Percentiles rank a stretch among this genome's conserved stretches.
Conservation (phyloP, 2,888 invertebrate species). For the Caenorhabditis plicata region DNA sequence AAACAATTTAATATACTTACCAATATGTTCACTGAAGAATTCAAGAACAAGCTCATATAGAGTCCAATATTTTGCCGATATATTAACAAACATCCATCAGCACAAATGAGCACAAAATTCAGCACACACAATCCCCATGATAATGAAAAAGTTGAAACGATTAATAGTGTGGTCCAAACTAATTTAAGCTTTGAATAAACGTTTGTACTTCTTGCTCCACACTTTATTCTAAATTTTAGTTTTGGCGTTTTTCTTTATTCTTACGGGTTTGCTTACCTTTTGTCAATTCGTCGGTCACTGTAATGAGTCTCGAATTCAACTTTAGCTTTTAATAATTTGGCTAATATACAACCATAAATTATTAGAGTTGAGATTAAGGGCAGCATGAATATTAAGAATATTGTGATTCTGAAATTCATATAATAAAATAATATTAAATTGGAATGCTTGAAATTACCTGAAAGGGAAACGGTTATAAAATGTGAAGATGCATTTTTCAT, state of each 20-base stretch:
- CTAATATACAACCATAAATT: slow-evolving; percentile 51
- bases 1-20: slow-evolving; percentile 36
- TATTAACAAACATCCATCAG: slow-evolving; percentile 55
- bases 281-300: slow-evolving; percentile 18
- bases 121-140: slow-evolving; percentile 62
- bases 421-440: too few relatives aligned
- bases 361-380: slow-evolving; percentile 56
- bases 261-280: neutral
- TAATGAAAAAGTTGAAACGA: slow-evolving; percentile 56
- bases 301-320: slow-evolving; percentile 51
- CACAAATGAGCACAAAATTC: slow-evolving; percentile 59
- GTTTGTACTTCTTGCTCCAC: slow-evolving; percentile 29
- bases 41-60: slow-evolving; percentile 51
- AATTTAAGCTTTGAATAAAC: slow-evolving; percentile 53
- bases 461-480: slow-evolving; percentile 62
- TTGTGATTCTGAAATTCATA: slow-evolving; percentile 46
- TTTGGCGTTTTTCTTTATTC: neutral
- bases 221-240: neutral
- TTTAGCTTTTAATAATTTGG: slow-evolving; percentile 57
- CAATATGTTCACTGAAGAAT: slow-evolving; percentile 53
- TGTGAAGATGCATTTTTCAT: slow-evolving; percentile 44
- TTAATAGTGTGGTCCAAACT: slow-evolving; percentile 61
- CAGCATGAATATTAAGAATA: slow-evolving; percentile 59
- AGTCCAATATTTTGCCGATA: slow-evolving; percentile 47
- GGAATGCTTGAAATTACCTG: too few relatives aligned